phyloP scores from a whole-genome alignment of 2,888 invertebrate genomes.

The Allacma fusca region DNA sequence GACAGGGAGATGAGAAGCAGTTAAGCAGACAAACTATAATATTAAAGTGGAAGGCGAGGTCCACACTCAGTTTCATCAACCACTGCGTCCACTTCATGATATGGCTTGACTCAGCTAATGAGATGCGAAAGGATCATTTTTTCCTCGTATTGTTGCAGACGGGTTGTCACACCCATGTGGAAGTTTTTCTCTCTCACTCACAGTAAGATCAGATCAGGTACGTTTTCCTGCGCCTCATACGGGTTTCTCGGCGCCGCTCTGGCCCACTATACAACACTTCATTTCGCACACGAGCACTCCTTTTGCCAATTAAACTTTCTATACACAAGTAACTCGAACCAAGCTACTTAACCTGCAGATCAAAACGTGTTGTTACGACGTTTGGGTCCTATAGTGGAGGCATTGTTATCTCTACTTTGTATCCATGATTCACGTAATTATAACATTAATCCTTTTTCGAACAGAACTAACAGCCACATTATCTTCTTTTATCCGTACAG shows the following conservation, averaged over 20 bases:
- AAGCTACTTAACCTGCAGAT: conserved; percentile 40
- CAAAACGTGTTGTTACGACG: not conserved
- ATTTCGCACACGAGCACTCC: conserved; percentile 59
- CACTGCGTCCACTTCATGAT: conserved; percentile 29
- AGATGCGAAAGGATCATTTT: conserved; percentile 50
- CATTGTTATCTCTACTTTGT: not conserved
- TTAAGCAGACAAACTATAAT: conserved; percentile 17
- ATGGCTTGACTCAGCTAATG: conserved; percentile 40
- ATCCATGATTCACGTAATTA: conserved; percentile 4
- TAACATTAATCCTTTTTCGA: conserved; percentile 16
- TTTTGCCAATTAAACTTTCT: conserved; percentile 60
- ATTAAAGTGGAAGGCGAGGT: conserved; percentile 29
- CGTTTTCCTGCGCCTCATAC: conserved; percentile 31
- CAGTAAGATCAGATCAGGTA: conserved; percentile 44
- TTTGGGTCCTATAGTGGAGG: not conserved
- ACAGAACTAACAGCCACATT: not conserved
- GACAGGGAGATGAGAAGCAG: not conserved
- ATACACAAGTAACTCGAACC: conserved; percentile 39
- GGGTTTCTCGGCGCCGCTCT: conserved; percentile 59
- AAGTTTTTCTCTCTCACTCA: conserved; percentile 33
- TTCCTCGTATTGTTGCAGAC: conserved; percentile 48
- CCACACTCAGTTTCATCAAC: conserved; percentile 30
- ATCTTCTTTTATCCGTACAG: too few relatives aligned
- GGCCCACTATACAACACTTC: conserved; percentile 59
- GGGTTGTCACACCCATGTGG: conserved; percentile 60